Percentiles rank a stretch among this genome's conserved stretches.
Conservation (phyloP, 1,140 invertebrate genomes). For the Achroia grisella region DNA sequence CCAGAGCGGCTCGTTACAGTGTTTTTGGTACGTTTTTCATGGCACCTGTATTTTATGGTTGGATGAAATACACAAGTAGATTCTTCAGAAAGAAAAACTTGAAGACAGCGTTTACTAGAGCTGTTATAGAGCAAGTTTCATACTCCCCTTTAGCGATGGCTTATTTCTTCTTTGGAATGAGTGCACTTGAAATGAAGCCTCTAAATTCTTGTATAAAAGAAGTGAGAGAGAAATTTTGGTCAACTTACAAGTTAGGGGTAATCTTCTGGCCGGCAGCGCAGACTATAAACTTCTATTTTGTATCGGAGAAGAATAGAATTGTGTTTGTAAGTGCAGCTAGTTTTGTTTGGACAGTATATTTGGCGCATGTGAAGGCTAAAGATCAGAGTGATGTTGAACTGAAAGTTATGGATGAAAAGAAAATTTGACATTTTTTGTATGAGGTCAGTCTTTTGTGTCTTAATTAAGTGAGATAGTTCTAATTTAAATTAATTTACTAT, state of each 20-base stretch:
- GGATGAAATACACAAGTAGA: constrained; percentile 46
- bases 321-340: constrained; percentile 86
- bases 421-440: too few relatives aligned
- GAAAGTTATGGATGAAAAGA: too few relatives aligned
- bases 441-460: too few relatives aligned
- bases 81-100: constrained; percentile 40
- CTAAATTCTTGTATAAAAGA: constrained; percentile 78
- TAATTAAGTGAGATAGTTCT: too few relatives aligned
- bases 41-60: constrained; percentile 52
- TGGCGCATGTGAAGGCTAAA: constrained; percentile 87
- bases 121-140: constrained; percentile 85
- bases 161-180: constrained; percentile 89
- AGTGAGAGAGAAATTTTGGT: constrained; percentile 83
- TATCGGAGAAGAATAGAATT: constrained; percentile 86
- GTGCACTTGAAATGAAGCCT: constrained; percentile 81
- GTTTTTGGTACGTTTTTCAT: constrained; percentile 58
- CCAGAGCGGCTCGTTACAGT: constrained; percentile 32
- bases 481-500: too few relatives aligned
- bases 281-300: constrained; percentile 85
- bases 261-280: constrained; percentile 85
- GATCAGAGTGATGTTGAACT: constrained; percentile 46
- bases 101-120: constrained; percentile 32
- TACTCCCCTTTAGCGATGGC: constrained; percentile 85
- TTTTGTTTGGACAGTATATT: constrained; percentile 87
- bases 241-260: constrained; percentile 82